These are phyloP conservation scores for Gymnocheta viridis DNA, from an alignment of 2,888 invertebrate species.

Conservation along the genomic window DNA sequence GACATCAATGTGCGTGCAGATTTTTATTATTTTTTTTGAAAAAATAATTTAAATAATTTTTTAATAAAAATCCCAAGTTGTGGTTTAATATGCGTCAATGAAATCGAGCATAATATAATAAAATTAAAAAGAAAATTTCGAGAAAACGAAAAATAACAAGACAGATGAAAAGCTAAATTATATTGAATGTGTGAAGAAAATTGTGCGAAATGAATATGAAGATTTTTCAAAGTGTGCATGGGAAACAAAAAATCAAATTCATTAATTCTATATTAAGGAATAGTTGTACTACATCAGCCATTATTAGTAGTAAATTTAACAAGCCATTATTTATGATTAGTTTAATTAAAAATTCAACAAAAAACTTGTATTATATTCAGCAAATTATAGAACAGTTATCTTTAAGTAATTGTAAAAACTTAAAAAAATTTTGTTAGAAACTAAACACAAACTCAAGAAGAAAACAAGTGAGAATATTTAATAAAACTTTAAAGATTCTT, in stretches of 20 bases:
- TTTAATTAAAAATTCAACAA: slow-evolving; percentile 51
- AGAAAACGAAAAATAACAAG: slow-evolving; percentile 8
- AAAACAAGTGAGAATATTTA: background rate
- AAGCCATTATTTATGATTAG: slow-evolving; percentile 56
- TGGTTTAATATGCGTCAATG: slow-evolving; percentile 25
- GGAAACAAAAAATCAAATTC: slow-evolving; percentile 70
- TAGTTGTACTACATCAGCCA: slow-evolving; percentile 55
- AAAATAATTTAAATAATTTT: slow-evolving; percentile 27
- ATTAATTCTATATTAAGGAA: slow-evolving; percentile 62
- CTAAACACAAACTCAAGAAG: background rate
- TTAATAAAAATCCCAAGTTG: background rate
- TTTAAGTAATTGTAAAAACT: slow-evolving; percentile 52
- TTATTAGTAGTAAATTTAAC: slow-evolving; percentile 52
- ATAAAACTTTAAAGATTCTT: background rate
- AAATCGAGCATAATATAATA: background rate
- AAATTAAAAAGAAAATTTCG: slow-evolving; percentile 9
- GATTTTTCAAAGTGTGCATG: slow-evolving; percentile 71
- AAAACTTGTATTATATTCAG: slow-evolving; percentile 58
- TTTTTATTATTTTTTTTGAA: slow-evolving; percentile 26
- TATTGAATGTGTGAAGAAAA: slow-evolving; percentile 59
- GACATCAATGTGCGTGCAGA: slow-evolving; percentile 44
- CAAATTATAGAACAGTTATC: slow-evolving; percentile 60
- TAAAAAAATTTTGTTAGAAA: slow-evolving; percentile 49
- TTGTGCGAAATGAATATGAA: slow-evolving; percentile 74
- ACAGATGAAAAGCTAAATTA: slow-evolving; percentile 54